Conservation (phyloP, 2,888 invertebrate genomes). For the Sminthurides aquaticus region DNA sequence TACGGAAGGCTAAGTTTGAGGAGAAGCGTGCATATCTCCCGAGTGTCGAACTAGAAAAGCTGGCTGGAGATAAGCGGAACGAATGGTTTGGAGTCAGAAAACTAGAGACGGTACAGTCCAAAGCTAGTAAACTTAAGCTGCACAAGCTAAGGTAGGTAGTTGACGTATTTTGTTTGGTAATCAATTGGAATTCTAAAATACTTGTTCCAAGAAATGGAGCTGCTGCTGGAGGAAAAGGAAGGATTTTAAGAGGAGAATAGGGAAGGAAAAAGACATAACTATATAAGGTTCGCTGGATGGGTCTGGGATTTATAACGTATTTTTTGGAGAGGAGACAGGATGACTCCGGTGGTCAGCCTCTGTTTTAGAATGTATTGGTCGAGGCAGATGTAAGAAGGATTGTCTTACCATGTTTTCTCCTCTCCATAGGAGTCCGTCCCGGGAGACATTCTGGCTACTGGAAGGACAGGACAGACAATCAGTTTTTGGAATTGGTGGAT, state of each 20-base stretch:
- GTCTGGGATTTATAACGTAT: not conserved
- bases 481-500: not conserved
- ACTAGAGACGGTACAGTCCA: not conserved
- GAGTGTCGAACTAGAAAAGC: not conserved
- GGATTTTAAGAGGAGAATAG: constrained; percentile 15
- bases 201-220: not conserved
- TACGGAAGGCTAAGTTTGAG: not conserved
- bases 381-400: not conserved
- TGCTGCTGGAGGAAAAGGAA: not conserved
- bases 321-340: not conserved
- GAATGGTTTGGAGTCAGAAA: not conserved
- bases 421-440: not conserved
- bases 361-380: not conserved
- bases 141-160: not conserved
- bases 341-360: not conserved
- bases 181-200: not conserved
- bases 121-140: not conserved
- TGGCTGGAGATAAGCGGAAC: not conserved
- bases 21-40: not conserved
- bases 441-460: not conserved
- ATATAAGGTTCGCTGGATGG: not conserved
- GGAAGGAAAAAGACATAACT: not conserved
- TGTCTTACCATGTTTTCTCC: not conserved
- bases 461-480: not conserved
- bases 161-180: not conserved